These are phyloP conservation scores for Patagioenas fasciata DNA, from an alignment of 2,113 vertebrate genomes.

Conservation along the genomic window DNA sequence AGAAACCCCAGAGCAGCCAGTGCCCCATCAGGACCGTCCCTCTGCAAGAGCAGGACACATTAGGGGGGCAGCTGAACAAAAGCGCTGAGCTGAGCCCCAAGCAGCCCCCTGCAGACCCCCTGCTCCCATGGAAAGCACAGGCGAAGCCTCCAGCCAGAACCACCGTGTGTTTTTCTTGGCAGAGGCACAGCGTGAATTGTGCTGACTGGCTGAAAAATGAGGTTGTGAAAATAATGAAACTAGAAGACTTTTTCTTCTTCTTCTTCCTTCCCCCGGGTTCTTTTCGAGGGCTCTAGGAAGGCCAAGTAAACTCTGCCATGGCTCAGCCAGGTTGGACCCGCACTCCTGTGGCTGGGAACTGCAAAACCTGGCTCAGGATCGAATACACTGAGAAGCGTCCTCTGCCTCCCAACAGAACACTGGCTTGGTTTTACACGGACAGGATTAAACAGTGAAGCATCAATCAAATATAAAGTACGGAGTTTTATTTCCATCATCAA, in stretches of 20 bases:
- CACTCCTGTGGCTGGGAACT: background rate
- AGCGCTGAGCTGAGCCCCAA: background rate
- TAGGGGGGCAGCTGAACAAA: background rate
- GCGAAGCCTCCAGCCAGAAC: background rate
- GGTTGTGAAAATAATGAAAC: background rate
- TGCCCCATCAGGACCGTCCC: background rate
- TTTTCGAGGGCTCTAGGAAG: background rate
- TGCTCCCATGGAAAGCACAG: background rate
- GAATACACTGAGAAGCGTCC: background rate
- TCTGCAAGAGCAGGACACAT: accelerated
- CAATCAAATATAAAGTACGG: background rate
- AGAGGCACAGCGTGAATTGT: background rate
- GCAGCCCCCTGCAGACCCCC: background rate
- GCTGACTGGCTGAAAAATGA: slow-evolving; percentile 25
- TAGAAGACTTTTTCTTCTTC: background rate
- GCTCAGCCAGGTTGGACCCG: background rate
- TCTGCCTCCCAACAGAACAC: background rate
- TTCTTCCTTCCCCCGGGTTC: background rate
- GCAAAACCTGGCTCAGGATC: background rate
- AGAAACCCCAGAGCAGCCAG: background rate
- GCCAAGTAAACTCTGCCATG: background rate
- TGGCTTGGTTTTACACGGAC: background rate
- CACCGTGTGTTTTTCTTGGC: background rate
- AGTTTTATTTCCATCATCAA: background rate
- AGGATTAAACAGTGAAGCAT: background rate